Base-by-base conservation (phyloP, 1,140 invertebrate species). In the Penaeus vannamei region DNA sequence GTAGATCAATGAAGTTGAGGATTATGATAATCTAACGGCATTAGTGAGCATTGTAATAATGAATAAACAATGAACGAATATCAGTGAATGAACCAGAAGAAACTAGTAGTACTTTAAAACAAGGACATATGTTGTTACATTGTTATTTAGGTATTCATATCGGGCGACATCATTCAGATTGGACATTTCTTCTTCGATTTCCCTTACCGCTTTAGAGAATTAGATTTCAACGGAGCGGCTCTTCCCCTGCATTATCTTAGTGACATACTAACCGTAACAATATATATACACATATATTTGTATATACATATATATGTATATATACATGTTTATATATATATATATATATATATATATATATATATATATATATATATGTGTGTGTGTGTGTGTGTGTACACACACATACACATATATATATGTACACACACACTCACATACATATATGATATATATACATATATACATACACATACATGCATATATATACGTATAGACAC, bases 61-160 rank as follows among this genome's bases (percentile, higher is more conserved):
- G 36, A 87, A 61, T 61, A 46, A 79, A 17, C 61, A 59, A 32
- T 86, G 59, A n/a, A 77, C 82, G 77, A 42, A 12, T 87, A 53
- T 87, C 86, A 26, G 82, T 26, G 79, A 19, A 66, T 86, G 46
- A 26, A 53, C 86, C 86, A 87, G n/a, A n/a, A n/a, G n/a, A n/a
- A n/a, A n/a, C n/a, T n/a, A n/a, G n/a, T n/a, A n/a, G n/a, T n/a
- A n/a, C n/a, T n/a, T n/a, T n/a, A 81, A 79, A 76, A 87, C 64
- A 42, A 81, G 72, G 60, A 29, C 87, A 84, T 69, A 77, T 60
- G 59, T 85, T 4, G 42, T 81, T 89, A 69, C 59, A 23, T 61
- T 81, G 46, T 61, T 59, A 69, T 82, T 66, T 62, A 79, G 42
- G 23, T 29, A 79, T 36, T 46, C 8, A 69, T 69, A 69, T 69